Evolutionary conservation across 2,888 invertebrate species (phyloP), one percentile per base, ranked within the genome.

Genomic region (Scelioninae gen. 1): DNA sequence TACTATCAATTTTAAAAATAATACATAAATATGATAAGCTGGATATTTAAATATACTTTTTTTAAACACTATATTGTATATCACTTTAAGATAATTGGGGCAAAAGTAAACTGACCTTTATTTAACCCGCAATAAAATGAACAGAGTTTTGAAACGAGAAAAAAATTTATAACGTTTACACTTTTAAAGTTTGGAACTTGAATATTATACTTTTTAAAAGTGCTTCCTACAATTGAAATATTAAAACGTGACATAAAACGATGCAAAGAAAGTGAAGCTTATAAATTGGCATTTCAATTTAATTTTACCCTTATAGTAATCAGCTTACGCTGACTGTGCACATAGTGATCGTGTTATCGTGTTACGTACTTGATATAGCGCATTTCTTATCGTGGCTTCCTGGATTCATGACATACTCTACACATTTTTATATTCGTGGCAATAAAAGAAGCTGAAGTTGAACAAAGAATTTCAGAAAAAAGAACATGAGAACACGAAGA

Each of bases 381-480:
- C 38, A 34, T 13, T 29, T 63, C 77, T 78, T 71, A 78, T 71
- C 65, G 56, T 13, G 34, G 60, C 55, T 78, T 80, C 79, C 79
- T 80, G 79, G 79, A 80, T 78, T 71, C 77, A 38, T 47, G 55
- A 69, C 77, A 77, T 69, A 62, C 55, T 77, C 68, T 40, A n/a
- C 62, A 38, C 40, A 49, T 45, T 66, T 66, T 45, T 47, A 43
- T 45, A 13, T 23, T 34, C 5, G 8, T 10, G 8, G 15, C 16
- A 49, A 53, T 53, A 40, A 58, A 58, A 38, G 16, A 6, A 31
- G 23, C 1, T n/a, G 10, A 43, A 5, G 5, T 23, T 2, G 9
- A 49, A 49, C 23, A 29, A 49, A 29, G 11, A 1, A 29, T 32
- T 16, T 29, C 1, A 34, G 34, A 55, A 55, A n/a, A 3, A 56